A percentile compares a stretch with the other conserved stretches of the same genome.
phyloP scores from a whole-genome alignment of 2,113 vertebrate species.

The Hemicordylus capensis region DNA sequence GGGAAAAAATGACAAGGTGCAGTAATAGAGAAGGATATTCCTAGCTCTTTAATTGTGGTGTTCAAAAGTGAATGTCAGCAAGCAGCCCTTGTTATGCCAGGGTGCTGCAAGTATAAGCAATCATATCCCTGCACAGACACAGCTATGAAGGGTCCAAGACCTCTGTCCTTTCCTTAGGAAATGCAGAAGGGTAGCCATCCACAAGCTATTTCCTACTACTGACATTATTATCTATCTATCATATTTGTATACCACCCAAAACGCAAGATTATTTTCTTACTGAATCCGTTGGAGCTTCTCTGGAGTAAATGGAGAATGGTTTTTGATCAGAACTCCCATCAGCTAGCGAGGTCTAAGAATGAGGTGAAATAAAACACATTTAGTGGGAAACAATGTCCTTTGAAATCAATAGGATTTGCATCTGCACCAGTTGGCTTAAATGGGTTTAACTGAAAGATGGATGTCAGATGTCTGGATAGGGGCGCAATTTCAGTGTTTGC shows the following conservation, averaged over 20 bases:
- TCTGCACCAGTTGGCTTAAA: neutral
- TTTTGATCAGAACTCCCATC: neutral
- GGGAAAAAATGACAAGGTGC: neutral
- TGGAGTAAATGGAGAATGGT: neutral
- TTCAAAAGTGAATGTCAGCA: neutral
- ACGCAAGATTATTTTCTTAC: too few species aligned
- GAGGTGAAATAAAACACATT: neutral
- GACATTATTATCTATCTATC: too few species aligned
- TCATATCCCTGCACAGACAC: neutral
- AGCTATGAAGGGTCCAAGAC: neutral
- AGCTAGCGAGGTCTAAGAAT: neutral
- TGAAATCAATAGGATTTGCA: neutral
- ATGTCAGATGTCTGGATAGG: too few species aligned
- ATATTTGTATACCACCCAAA: too few species aligned
- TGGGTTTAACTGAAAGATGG: neutral
- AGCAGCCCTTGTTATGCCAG: neutral
- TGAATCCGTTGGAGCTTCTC: neutral
- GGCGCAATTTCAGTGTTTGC: too few species aligned
- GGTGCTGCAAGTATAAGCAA: neutral
- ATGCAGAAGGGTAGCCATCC: neutral
- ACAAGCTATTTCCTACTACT: neutral
- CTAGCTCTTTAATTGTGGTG: neutral
- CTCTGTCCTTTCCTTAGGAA: neutral
- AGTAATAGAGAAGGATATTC: too few species aligned
- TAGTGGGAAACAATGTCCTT: neutral